Evolutionary conservation across 1,140 invertebrate species (phyloP).

Genomic region (Penaeus japonicus): DNA sequence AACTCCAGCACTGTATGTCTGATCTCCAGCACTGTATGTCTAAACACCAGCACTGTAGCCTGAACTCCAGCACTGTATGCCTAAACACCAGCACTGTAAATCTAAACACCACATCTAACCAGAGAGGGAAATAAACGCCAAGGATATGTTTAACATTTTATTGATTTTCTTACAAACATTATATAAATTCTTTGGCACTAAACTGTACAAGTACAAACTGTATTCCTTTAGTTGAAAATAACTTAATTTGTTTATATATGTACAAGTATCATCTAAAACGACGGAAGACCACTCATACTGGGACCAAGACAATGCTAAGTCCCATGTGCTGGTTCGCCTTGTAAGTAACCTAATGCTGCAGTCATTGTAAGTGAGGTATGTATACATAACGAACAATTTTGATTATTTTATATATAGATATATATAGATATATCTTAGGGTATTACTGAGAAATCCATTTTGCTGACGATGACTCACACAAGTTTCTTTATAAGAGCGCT

Average conservation of each 20-base stretch:
- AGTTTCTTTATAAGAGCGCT: too few species aligned
- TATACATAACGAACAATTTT: too few species aligned
- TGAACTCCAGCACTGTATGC: too few species aligned
- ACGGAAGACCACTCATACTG: background rate
- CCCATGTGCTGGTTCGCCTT: background rate
- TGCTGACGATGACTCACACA: too few species aligned
- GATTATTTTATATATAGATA: too few species aligned
- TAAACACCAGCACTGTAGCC: too few species aligned
- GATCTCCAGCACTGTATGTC: too few species aligned
- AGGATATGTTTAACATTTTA: background rate
- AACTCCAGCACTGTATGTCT: too few species aligned
- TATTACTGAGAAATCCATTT: too few species aligned
- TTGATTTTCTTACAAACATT: slow-evolving; percentile 50
- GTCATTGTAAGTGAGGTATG: too few species aligned
- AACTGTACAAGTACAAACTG: slow-evolving; percentile 52
- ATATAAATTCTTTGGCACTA: slow-evolving; percentile 55
- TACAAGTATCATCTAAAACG: slow-evolving; percentile 14
- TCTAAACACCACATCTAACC: background rate
- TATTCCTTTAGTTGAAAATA: slow-evolving; percentile 41
- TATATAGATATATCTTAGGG: too few species aligned
- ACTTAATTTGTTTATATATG: slow-evolving; percentile 39
- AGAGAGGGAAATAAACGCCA: background rate
- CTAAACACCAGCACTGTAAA: too few species aligned
- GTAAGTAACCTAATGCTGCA: background rate
- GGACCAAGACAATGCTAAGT: background rate